Conservation (phyloP, 2,797 vertebrate genomes). For the Gila robusta region DNA sequence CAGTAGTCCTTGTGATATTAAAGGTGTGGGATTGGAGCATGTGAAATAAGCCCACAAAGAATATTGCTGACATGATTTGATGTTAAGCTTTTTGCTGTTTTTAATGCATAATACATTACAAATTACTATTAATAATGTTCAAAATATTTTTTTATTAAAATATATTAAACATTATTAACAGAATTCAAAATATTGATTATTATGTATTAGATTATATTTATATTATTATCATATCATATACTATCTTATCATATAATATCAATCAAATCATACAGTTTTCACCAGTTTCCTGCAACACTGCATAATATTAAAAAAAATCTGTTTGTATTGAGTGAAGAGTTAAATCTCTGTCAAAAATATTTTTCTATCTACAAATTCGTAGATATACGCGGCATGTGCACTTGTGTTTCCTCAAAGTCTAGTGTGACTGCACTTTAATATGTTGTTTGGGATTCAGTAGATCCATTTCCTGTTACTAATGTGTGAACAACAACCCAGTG, state of each 20-base stretch:
- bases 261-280: neutral
- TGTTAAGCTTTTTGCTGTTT: neutral
- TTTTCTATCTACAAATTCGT: neutral
- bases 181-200: neutral
- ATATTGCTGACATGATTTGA: neutral
- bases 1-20: neutral
- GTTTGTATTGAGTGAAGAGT: neutral
- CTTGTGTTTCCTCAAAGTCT: neutral
- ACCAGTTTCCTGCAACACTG: neutral
- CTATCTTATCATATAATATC: no score
- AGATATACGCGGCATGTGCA: neutral
- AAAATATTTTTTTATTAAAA: neutral
- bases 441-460: slow-evolving; percentile 11
- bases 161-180: neutral
- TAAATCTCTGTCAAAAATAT: neutral
- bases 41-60: slow-evolving; percentile 10
- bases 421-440: slow-evolving; percentile 12
- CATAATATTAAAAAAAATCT: neutral
- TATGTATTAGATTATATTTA: neutral
- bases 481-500: neutral
- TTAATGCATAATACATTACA: neutral
- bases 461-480: neutral
- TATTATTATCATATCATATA: no score
- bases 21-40: neutral
- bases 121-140: neutral